Base-by-base conservation (phyloP, 2,113 vertebrate genomes). In the Isichthys henryi region DNA sequence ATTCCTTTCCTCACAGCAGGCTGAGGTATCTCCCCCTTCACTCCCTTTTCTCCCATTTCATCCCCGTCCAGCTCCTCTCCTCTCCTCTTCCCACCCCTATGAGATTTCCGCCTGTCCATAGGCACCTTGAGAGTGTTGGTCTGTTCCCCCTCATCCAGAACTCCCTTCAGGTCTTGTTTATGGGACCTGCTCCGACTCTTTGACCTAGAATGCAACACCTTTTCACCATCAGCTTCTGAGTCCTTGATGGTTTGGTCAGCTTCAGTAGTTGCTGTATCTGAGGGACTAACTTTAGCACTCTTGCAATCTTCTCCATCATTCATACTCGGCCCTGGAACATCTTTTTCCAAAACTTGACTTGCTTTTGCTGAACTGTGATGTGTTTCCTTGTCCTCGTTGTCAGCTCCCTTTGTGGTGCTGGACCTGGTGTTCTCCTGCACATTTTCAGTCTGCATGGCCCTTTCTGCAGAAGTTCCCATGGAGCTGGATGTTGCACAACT, bases 321-420 rank as follows among this genome's bases (percentile, higher is more conserved):
- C 0, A 91, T 88, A 46, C 88, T 48, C 2, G 23, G n/a, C 1
- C 27, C 46, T 48, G 62, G n/a, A 70, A 13, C 27, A 31, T 70
- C n/a, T 31, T 11, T 11, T 31, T 70, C 62, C n/a, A 27, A 31
- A 70, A 70, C n/a, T 70, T 70, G 62, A 70, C 62, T 43, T 27
- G 11, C 21, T 3, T 43, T 86, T 70, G n/a, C 52, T n/a, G 46
- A 2, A 52, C 17, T n/a, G 19, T 6, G 19, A 23, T 80, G 66
- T 5, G 9, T 19, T 13, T n/a, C 27, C 31, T 86, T 46, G 11
- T 74, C 70, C 27, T 46, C 87, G 53, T 9, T 49, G 27, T 89
- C 35, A 35, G 91, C 92, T n/a, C 93, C 93, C 86, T 93, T 94
- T 53, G 91, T 92, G 94, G 94, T 84, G 3, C 6, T 7, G n/a